phyloP scores from a whole-genome alignment of 2,113 vertebrate species.

The Nerophis lumbriciformis region DNA sequence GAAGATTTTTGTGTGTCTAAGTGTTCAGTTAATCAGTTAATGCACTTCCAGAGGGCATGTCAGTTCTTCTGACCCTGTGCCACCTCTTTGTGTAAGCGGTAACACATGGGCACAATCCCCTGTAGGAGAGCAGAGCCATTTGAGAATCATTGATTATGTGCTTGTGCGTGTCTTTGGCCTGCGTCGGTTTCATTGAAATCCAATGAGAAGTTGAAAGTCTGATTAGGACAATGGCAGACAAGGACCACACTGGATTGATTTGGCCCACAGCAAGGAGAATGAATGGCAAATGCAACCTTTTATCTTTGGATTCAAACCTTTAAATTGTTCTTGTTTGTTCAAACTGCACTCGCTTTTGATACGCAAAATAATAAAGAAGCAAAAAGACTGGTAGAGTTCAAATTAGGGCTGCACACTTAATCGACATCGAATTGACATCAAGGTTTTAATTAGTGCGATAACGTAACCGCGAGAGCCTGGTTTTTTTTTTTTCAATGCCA shows the following conservation, averaged over 20 bases:
- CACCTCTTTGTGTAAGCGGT: slow-evolving; percentile 41
- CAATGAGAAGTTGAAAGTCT: slow-evolving; percentile 54
- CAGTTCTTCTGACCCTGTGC: slow-evolving; percentile 32
- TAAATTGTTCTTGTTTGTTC: slow-evolving; percentile 10
- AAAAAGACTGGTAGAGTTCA: not conserved
- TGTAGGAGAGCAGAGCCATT: slow-evolving; percentile 41
- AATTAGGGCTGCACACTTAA: too few species aligned
- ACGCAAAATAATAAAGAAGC: not conserved
- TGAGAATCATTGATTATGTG: slow-evolving; percentile 52
- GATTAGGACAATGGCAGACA: slow-evolving; percentile 61
- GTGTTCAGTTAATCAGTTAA: slow-evolving; percentile 15
- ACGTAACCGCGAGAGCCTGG: too few species aligned
- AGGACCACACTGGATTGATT: slow-evolving; percentile 53
- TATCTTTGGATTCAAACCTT: slow-evolving; percentile 40
- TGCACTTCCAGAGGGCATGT: slow-evolving; percentile 39
- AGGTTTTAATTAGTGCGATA: too few species aligned
- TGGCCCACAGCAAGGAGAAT: slow-evolving; percentile 47
- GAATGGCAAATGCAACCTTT: slow-evolving; percentile 58
- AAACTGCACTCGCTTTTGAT: not conserved
- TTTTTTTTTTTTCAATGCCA: too few species aligned
- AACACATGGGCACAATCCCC: slow-evolving; percentile 33
- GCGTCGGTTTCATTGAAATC: slow-evolving; percentile 58
- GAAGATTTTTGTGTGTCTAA: not conserved
- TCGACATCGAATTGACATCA: too few species aligned
- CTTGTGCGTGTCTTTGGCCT: slow-evolving; percentile 51